Evolutionary conservation across 2,888 invertebrate genomes (phyloP).

Genomic region (Iphiclides podalirius): DNA sequence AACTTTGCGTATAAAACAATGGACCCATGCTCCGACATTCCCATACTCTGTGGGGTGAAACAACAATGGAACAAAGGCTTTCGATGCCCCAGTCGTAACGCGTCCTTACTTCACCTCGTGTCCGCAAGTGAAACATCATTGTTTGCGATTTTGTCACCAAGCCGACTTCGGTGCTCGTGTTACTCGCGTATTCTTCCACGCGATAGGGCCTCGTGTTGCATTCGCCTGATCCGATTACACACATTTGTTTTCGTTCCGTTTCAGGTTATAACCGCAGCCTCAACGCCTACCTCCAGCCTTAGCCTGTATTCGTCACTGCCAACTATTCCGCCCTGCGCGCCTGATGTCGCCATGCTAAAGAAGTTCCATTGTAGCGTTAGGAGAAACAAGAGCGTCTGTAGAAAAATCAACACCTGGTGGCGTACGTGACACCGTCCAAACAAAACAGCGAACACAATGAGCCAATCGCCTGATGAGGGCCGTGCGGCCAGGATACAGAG

Average conservation of each 20-base stretch:
- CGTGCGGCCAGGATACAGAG: conserved; percentile 83
- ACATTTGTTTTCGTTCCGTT: conserved; percentile 39
- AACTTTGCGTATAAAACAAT: conserved; percentile 32
- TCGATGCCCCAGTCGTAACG: conserved; percentile 43
- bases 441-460: conserved; percentile 51
- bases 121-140: conserved; percentile 58
- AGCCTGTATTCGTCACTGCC: conserved; percentile 71
- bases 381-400: conserved; percentile 44
- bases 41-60: conserved; percentile 39
- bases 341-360: conserved; percentile 74
- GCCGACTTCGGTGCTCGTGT: conserved; percentile 36
- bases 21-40: conserved; percentile 39
- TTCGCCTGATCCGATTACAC: conserved; percentile 33
- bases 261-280: conserved; percentile 51
- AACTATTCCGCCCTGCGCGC: conserved; percentile 69
- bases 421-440: conserved; percentile 57
- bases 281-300: conserved; percentile 50
- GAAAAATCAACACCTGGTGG: conserved; percentile 48
- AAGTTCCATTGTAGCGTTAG: conserved; percentile 49
- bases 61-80: conserved; percentile 66
- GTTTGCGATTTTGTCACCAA: conserved; percentile 46
- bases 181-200: conserved; percentile 34
- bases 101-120: conserved; percentile 36
- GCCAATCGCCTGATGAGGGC: conserved; percentile 68
- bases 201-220: conserved; percentile 21